Evolutionary conservation across 2,113 vertebrate species (phyloP), one percentile per base, ranked within the genome.

Genomic region (Sturnus vulgaris): DNA sequence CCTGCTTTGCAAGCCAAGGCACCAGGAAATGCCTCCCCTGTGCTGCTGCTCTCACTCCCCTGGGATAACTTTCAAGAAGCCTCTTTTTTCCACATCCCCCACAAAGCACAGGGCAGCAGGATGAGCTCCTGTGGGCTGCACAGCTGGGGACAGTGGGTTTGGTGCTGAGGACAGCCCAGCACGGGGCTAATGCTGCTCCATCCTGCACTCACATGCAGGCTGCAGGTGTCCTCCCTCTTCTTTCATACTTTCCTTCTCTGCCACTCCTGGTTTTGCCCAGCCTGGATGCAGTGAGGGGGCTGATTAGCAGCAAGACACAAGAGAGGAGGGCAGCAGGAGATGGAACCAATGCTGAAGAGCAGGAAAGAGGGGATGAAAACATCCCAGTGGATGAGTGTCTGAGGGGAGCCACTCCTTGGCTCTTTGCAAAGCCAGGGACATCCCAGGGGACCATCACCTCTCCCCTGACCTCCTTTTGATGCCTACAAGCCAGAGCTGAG

Each of bases 21-120:
- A 55, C 9, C 50, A 52, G 50, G 50, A 10, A 52, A 6, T 52
- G 25, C 22, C 33, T 81, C 40, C n/a, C 27, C 28, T 64, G 33
- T 27, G 35, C 31, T 33, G 25, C 50, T 52, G 13, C 50, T 28
- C 53, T 50, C 40, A 1, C 8, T 55, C 5, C 24, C 8, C 31
- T 17, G 0, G 0, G 28, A 5, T 15, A 22, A 35, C 39, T 33
- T 35, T 6, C 24, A 55, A 31, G 28, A 49, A 81, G 5, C 18
- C 15, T 68, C 28, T 75, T 22, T 44, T 66, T 66, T 37, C 31
- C 76, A 21, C 1, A 0, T 15, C 10, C 33, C 6, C 1, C 40
- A 23, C 82, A 37, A 82, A 30, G n/a, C 0, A 0, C 4, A 1
- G 20, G 53, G 53, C 55, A 65, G 42, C 2, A 3, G 66, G 72